Evolutionary conservation across 2,888 invertebrate species (phyloP).

Genomic region (Athripsodes cinereus): DNA sequence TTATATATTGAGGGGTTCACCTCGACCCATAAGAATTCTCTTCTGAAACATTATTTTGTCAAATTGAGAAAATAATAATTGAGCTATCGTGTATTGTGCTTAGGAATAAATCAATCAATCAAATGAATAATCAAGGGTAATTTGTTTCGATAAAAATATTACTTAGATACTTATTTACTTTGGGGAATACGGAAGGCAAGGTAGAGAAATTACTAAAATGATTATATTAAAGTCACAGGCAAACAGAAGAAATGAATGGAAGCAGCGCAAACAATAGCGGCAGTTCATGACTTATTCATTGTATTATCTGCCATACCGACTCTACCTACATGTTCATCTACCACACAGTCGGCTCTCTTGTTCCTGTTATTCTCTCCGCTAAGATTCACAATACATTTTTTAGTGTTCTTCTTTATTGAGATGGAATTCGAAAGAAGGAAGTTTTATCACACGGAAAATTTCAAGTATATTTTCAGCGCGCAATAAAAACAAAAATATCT

Average conservation of each 20-base stretch:
- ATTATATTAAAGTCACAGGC: not conserved
- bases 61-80: too few species aligned
- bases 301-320: constrained; percentile 12
- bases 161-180: too few species aligned
- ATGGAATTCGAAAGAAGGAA: not conserved
- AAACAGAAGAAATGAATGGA: constrained; percentile 12
- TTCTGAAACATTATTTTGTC: too few species aligned
- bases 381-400: not conserved
- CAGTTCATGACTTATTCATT: constrained; percentile 26
- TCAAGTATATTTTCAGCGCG: not conserved
- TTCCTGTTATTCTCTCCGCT: not conserved
- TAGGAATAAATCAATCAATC: too few species aligned
- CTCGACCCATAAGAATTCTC: too few species aligned
- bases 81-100: too few species aligned
- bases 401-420: not conserved
- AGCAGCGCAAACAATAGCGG: constrained; percentile 21
- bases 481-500: too few species aligned
- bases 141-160: too few species aligned
- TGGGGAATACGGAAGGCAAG: not conserved
- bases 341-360: not conserved
- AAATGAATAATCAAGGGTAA: too few species aligned
- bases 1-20: too few species aligned
- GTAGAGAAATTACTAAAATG: constrained; percentile 15
- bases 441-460: constrained; percentile 1
- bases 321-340: not conserved